Evolutionary conservation across 2,113 vertebrate species (phyloP).

Genomic region (Urocitellus parryii): DNA sequence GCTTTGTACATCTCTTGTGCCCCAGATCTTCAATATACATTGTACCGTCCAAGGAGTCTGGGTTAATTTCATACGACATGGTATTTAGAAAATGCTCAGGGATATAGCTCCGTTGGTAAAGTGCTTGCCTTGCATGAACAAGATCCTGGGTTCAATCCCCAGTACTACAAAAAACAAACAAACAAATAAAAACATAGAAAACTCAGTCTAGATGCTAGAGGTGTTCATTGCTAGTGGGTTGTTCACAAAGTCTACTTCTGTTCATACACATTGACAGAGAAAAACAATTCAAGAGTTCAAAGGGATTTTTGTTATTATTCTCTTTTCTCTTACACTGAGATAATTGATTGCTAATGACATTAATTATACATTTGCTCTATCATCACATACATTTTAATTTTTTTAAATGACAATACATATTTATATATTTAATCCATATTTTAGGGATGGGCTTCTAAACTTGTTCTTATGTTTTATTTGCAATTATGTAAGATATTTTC

Average conservation of each 20-base stretch:
- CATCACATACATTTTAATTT: background rate
- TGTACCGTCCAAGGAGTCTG: background rate
- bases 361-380: background rate
- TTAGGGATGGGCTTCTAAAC: background rate
- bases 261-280: background rate
- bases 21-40: background rate
- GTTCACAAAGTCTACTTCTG: background rate
- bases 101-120: too few species aligned
- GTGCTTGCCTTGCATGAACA: too few species aligned
- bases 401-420: slow-evolving; percentile 13
- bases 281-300: background rate
- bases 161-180: too few species aligned
- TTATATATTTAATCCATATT: background rate
- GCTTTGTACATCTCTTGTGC: background rate
- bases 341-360: background rate
- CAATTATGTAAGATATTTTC: background rate
- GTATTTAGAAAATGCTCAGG: background rate
- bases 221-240: background rate
- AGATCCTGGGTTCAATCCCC: too few species aligned
- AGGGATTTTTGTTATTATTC: background rate
- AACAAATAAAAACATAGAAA: too few species aligned
- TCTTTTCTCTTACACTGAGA: background rate
- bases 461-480: background rate
- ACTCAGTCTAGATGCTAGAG: background rate
- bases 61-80: background rate